Conservation (phyloP, 2,888 invertebrate species). For the Callyntrura guangdongensis region DNA sequence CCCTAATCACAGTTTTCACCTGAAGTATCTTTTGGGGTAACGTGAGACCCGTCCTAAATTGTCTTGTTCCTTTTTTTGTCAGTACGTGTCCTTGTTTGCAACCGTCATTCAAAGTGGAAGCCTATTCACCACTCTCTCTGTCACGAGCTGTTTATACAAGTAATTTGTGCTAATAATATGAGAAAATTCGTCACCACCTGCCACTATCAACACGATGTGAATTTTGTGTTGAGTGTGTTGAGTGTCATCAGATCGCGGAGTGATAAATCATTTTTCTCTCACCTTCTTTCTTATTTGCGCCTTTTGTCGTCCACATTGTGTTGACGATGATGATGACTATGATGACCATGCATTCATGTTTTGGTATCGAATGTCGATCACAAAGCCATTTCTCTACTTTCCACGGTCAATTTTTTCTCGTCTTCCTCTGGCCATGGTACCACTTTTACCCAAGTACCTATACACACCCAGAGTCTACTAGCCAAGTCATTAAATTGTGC, state of each 20-base stretch:
- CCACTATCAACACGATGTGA: background rate
- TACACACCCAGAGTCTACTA: no score
- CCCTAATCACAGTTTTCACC: no score
- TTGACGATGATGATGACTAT: no score
- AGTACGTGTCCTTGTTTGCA: background rate
- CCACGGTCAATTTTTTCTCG: constrained; percentile 70
- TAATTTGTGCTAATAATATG: background rate
- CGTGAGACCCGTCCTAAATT: background rate
- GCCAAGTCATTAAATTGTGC: background rate
- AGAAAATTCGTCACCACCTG: background rate
- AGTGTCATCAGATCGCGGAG: background rate
- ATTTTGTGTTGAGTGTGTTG: background rate
- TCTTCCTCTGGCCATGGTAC: constrained; percentile 70
- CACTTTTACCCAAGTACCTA: constrained; percentile 48
- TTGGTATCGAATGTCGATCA: constrained; percentile 7
- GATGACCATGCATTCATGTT: background rate
- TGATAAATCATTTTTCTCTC: background rate
- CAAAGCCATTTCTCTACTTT: constrained; percentile 5
- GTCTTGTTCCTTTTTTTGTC: background rate
- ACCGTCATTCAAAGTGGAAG: background rate
- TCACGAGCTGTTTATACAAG: background rate
- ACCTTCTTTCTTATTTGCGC: background rate
- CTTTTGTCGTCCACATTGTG: no score
- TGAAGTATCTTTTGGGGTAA: background rate
- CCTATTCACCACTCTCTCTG: no score